phyloP scores from a whole-genome alignment of 2,888 invertebrate genomes.

The Pegoplata infirma region DNA sequence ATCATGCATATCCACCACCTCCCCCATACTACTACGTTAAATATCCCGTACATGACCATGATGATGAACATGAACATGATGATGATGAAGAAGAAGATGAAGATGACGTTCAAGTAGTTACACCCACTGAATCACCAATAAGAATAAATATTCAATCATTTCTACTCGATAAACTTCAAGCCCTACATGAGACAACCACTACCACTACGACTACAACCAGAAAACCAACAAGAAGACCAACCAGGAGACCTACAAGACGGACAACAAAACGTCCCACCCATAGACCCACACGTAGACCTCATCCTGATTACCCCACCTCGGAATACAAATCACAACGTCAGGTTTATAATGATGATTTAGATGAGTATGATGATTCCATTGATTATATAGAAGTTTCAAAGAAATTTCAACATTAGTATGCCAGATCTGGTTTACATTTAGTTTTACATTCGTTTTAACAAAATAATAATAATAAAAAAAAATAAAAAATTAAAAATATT shows the following conservation, averaged over 20 bases:
- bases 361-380: constrained; percentile 27
- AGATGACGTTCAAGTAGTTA: too few relatives aligned
- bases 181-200: constrained; percentile 40
- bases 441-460: too few relatives aligned
- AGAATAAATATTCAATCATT: background rate
- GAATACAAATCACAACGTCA: background rate
- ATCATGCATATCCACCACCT: constrained; percentile 25
- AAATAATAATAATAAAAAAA: background rate
- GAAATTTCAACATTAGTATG: background rate
- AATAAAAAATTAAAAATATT: too few relatives aligned
- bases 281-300: background rate
- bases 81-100: background rate
- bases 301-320: background rate
- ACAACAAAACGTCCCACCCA: constrained; percentile 6
- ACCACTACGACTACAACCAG: background rate
- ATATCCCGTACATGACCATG: too few relatives aligned
- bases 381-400: constrained; percentile 34
- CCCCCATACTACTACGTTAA: background rate
- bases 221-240: constrained; percentile 14
- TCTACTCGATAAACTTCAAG: background rate
- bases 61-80: constrained; percentile 27
- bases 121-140: background rate
- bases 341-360: constrained; percentile 1
- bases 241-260: constrained; percentile 1
- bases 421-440: background rate